Evolutionary conservation across 2,113 vertebrate species (phyloP).

Genomic region (Alethe castanea): DNA sequence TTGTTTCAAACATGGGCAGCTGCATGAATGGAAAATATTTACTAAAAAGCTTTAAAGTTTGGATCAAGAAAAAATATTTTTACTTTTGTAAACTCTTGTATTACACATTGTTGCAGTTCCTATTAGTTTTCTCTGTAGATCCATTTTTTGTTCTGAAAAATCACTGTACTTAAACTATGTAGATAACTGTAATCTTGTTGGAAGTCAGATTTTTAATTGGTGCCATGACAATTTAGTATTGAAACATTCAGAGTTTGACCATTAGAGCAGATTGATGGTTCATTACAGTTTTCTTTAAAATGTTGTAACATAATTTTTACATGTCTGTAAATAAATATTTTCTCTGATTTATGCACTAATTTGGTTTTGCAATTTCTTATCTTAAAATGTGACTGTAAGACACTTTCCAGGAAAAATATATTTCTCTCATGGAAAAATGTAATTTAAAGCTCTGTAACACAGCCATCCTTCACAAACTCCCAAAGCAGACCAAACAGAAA

Average conservation of each 20-base stretch:
- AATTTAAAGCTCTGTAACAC: background rate
- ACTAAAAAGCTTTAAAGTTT: constrained; percentile 56
- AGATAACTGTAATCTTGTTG: constrained; percentile 16
- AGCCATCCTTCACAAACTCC: background rate
- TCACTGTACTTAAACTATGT: background rate
- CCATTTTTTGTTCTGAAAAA: constrained; percentile 8
- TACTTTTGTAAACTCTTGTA: constrained; percentile 60
- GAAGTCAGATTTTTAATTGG: constrained; percentile 36
- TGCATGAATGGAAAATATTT: constrained; percentile 49
- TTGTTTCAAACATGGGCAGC: constrained; percentile 17
- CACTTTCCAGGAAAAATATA: background rate
- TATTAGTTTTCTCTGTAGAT: constrained; percentile 6
- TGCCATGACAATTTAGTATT: background rate
- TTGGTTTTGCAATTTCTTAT: constrained; percentile 15
- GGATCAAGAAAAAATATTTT: constrained; percentile 35
- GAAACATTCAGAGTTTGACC: background rate
- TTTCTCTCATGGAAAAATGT: background rate
- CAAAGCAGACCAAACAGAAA: background rate
- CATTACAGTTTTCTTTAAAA: constrained; percentile 58
- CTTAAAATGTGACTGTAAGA: background rate
- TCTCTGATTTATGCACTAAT: constrained; percentile 67
- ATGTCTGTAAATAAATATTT: constrained; percentile 79
- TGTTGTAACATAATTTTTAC: constrained; percentile 75
- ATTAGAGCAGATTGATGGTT: constrained; percentile 17
- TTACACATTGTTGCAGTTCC: background rate